Conservation (phyloP, 1,140 invertebrate genomes). For the Papilio aristodemus region DNA sequence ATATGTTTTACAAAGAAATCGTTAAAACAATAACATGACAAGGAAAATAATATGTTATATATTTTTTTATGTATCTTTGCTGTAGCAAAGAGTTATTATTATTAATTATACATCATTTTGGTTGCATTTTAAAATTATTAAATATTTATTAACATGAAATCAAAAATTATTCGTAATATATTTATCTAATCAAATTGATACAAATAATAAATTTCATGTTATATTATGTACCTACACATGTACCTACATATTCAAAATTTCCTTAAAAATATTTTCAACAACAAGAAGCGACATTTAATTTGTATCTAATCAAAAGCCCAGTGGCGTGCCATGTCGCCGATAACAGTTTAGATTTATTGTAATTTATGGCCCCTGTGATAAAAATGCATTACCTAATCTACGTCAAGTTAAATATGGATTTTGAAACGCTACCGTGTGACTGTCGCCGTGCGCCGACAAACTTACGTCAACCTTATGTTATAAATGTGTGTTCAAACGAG, state of each 20-base stretch:
- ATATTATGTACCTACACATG: neutral
- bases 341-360: constrained; percentile 60
- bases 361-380: constrained; percentile 53
- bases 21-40: too few species aligned
- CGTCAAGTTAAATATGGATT: constrained; percentile 36
- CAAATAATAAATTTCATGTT: neutral
- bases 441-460: too few species aligned
- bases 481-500: neutral
- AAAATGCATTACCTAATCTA: constrained; percentile 43
- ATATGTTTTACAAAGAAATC: too few species aligned
- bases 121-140: too few species aligned
- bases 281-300: constrained; percentile 38
- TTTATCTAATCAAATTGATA: neutral
- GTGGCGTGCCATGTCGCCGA: constrained; percentile 45
- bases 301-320: constrained; percentile 57
- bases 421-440: constrained; percentile 28
- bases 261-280: constrained; percentile 35
- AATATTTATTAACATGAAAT: too few species aligned
- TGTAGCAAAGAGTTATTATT: too few species aligned
- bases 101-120: too few species aligned
- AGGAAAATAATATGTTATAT: too few species aligned
- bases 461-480: neutral
- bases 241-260: constrained; percentile 21
- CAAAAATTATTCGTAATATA: too few species aligned
- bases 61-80: too few species aligned